phyloP scores from a whole-genome alignment of 2,113 vertebrate species.

The Emydura subglobosa region DNA sequence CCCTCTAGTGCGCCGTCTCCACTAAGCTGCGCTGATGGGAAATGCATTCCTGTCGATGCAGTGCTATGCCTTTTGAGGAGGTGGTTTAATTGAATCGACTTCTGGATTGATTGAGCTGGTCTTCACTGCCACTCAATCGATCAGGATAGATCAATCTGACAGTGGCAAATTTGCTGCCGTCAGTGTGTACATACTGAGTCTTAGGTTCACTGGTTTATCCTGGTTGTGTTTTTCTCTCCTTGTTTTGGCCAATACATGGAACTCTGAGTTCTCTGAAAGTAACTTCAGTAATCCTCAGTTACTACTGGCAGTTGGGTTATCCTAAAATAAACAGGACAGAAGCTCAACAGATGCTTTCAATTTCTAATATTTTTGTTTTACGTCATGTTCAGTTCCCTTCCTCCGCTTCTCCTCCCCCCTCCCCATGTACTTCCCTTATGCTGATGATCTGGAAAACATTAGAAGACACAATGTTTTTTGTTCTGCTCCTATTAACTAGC shows the following conservation, averaged over 20 bases:
- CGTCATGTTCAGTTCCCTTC: neutral
- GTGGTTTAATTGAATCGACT: no score
- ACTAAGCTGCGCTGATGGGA: no score
- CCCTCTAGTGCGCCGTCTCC: no score
- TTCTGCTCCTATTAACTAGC: conserved; percentile 19
- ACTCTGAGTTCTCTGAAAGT: conserved; percentile 36
- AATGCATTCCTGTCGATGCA: no score
- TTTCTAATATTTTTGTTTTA: accelerated
- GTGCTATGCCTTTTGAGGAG: no score
- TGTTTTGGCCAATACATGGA: neutral
- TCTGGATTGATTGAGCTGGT: no score
- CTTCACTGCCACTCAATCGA: no score
- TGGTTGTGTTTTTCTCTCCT: neutral
- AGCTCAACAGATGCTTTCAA: neutral
- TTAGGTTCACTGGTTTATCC: neutral
- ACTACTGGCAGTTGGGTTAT: conserved; percentile 54
- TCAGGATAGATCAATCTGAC: no score
- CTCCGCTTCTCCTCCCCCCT: neutral
- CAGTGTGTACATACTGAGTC: neutral
- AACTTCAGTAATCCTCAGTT: conserved; percentile 12
- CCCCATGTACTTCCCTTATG: conserved; percentile 1
- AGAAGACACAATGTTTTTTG: neutral
- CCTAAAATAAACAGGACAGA: conserved; percentile 26
- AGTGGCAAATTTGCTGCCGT: no score
- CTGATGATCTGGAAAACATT: neutral